Conservation (phyloP, 2,797 vertebrate species). For the Poeciliopsis presidionis region DNA sequence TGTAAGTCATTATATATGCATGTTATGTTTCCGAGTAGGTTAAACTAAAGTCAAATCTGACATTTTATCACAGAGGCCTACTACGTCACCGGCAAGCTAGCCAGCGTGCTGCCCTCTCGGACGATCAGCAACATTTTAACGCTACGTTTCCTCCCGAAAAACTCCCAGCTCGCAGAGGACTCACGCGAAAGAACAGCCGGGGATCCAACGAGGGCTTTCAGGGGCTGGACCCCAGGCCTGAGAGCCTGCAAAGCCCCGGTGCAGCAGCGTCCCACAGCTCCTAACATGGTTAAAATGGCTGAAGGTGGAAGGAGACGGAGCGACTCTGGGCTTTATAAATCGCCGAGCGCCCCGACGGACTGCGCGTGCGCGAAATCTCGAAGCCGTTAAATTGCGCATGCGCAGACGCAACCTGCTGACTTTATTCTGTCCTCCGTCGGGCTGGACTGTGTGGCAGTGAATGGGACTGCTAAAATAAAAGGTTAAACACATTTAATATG, state of each 20-base stretch:
- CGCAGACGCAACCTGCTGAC: conserved; percentile 37
- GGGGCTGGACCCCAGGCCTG: conserved; percentile 78
- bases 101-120: conserved; percentile 39
- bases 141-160: neutral
- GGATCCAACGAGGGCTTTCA: conserved; percentile 79
- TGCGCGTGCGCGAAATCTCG: conserved; percentile 70
- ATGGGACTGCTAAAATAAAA: conserved; percentile 4
- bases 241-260: conserved; percentile 80
- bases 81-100: conserved; percentile 8
- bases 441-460: neutral
- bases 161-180: conserved; percentile 25
- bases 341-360: conserved; percentile 4
- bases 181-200: conserved; percentile 83
- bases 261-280: conserved; percentile 83
- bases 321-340: conserved; percentile 71
- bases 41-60: neutral
- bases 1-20: accelerated
- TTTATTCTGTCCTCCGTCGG: conserved; percentile 54
- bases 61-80: conserved; percentile 63
- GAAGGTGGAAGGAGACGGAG: conserved; percentile 83
- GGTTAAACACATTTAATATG: neutral
- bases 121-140: neutral
- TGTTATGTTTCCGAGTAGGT: accelerated
- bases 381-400: conserved; percentile 41
- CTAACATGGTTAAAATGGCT: conserved; percentile 86